Percentiles rank a stretch among this genome's conserved stretches.
Conservation (phyloP, 2,888 invertebrate species). For the Hypena proboscidalis region DNA sequence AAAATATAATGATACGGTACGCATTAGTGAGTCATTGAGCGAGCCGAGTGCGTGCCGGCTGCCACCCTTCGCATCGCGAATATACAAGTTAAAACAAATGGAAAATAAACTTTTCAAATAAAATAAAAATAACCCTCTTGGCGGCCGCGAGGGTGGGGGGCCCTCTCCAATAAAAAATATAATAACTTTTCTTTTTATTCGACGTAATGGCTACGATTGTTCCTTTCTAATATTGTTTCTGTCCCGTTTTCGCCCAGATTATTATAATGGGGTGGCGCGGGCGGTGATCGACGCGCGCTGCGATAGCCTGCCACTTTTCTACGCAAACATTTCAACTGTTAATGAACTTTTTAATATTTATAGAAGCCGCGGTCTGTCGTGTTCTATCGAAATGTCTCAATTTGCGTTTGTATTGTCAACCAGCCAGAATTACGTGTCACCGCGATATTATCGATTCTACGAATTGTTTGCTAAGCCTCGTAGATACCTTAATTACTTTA, state of each 20-base stretch:
- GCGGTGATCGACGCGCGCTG: constrained; percentile 35
- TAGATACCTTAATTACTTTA: constrained; percentile 1
- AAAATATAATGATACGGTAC: constrained; percentile 83
- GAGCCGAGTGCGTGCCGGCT: constrained; percentile 69
- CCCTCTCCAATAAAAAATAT: constrained; percentile 84
- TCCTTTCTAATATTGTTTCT: constrained; percentile 76
- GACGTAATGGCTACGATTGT: constrained; percentile 82
- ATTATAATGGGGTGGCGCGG: constrained; percentile 72
- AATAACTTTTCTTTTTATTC: constrained; percentile 86
- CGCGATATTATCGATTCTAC: constrained; percentile 6
- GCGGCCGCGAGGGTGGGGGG: constrained; percentile 79
- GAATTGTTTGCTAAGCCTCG: neutral
- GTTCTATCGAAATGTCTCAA: constrained; percentile 24
- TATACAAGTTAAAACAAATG: constrained; percentile 84
- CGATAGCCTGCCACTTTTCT: constrained; percentile 41
- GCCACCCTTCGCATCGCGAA: constrained; percentile 78
- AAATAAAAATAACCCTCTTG: constrained; percentile 85
- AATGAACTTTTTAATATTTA: constrained; percentile 46
- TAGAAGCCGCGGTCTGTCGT: constrained; percentile 23
- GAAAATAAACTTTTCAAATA: constrained; percentile 85
- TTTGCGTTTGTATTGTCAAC: constrained; percentile 18
- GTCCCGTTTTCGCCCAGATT: constrained; percentile 74
- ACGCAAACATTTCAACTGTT: constrained; percentile 34
- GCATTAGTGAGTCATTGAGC: constrained; percentile 84
- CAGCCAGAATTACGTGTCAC: constrained; percentile 6